Base-by-base conservation (phyloP, 2,888 invertebrate species). In the Cecidostiba fungosa region DNA sequence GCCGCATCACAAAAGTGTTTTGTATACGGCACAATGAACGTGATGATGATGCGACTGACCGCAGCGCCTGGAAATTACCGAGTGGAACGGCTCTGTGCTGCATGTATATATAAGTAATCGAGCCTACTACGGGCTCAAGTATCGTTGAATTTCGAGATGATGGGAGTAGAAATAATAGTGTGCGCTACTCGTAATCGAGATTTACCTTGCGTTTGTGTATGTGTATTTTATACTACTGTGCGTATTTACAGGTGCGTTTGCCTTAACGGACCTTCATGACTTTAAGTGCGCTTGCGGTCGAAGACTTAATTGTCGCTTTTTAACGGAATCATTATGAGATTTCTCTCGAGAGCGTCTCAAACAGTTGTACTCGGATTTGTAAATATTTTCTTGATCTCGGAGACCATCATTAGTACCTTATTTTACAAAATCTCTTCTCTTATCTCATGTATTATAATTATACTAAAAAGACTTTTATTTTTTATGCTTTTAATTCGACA, bases 241-340 rank as follows among this genome's bases (percentile, higher is more conserved):
- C 54, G n/a, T 54, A n/a, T 54, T 16, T 19, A 54, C 54, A n/a
- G 16, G 54, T 54, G 54, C 54, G n/a, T n/a, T 54, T 54, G 54
- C 54, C 54, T n/a, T 54, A 50, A 54, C 54, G 54, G 54, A n/a
- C n/a, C 54, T 54, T 54, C n/a, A 54, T 54, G 54, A 54, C 54
- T 54, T 54, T 54, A n/a, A 54, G 54, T 54, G n/a, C n/a, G n/a
- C n/a, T 54, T n/a, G 54, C 3, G 54, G 54, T 54, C 0, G 54
- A 54, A 16, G n/a, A n/a, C 54, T 54, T n/a, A 54, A n/a, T 54
- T 54, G n/a, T 54, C 19, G 6, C n/a, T n/a, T 54, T 54, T 54
- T 54, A 54, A 54, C 54, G 54, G 54, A 3, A 54, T 54, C n/a
- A n/a, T 19, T 54, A n/a, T 19, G 16, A n/a, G 19, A 54, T 54